Evolutionary conservation across 1,140 invertebrate species (phyloP).

Genomic region (Asobara japonica): DNA sequence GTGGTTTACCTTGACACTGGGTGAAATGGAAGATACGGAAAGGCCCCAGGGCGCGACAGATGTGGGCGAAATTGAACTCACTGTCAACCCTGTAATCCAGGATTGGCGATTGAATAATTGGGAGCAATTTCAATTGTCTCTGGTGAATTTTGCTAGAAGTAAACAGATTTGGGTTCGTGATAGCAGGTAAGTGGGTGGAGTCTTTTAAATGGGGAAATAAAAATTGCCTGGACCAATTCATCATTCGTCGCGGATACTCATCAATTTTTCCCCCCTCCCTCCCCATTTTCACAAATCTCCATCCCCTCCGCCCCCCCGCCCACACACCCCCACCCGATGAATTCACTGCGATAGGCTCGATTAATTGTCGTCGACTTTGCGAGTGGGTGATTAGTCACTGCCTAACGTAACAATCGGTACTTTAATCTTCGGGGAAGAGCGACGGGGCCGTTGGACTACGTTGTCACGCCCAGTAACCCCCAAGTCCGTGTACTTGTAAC

Average conservation of each 20-base stretch:
- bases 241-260: background rate
- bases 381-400: constrained; percentile 19
- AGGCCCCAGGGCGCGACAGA: background rate
- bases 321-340: background rate
- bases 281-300: background rate
- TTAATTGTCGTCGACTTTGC: constrained; percentile 17
- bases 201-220: too few species aligned
- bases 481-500: background rate
- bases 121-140: too few species aligned
- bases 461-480: background rate
- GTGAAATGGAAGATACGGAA: constrained; percentile 36
- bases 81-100: background rate
- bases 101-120: background rate
- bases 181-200: too few species aligned
- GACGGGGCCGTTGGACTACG: background rate
- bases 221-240: too few species aligned
- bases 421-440: constrained; percentile 1
- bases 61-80: constrained; percentile 1
- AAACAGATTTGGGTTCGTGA: too few species aligned
- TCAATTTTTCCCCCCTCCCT: background rate
- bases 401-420: constrained; percentile 14
- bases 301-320: background rate
- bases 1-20: constrained; percentile 63
- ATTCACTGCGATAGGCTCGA: constrained; percentile 4
- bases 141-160: too few species aligned